Base-by-base conservation (phyloP, 2,113 vertebrate species). In the Podilymbus podiceps region DNA sequence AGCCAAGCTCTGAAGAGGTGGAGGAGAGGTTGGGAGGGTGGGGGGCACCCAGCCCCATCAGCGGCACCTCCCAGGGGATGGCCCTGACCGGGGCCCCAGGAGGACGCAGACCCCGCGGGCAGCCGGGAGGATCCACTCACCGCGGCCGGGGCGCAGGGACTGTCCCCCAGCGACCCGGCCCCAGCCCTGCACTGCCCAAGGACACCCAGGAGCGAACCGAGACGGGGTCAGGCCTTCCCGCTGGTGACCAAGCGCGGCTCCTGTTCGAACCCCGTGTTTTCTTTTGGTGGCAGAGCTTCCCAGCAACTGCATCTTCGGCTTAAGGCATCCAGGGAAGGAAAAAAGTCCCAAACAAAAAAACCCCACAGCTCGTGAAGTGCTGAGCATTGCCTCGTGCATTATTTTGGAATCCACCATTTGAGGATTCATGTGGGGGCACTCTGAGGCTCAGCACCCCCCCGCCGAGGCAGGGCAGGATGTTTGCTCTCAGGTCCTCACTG, bases 401-500 rank as follows among this genome's bases (percentile, higher is more conserved):
- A 27, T n/a, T 72, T 71, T n/a, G 63, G 73, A 56, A 84, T 64
- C 49, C 60, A 56, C 35, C 55, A 69, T 31, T 55, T 8, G 19
- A 24, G 64, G 59, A 64, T 15, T 52, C 1, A 0, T 10, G n/a
- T 0, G 1, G 25, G 44, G 28, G 15, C 69, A 88, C 28, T 73
- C 46, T 0, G 0, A 50, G 38, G 73, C 46, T 89, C 73, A 60
- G 69, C 68, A 62, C 28, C 33, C 71, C 50, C 33, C 0, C 12
- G 9, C 59, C 8, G 20, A 14, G 38, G 50, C 50, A 46, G 2
- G 0, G 71, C 1, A 0, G 46, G 30, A 11, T 0, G 25, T 15
- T 62, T 33, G 59, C 8, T 15, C 38, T 20, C 31, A 0, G 0
- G 49, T 24, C 64, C 63, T 19, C 1, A 4, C 25, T 30, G 44